Conservation (phyloP, 2,113 vertebrate species). For the Channa argus region DNA sequence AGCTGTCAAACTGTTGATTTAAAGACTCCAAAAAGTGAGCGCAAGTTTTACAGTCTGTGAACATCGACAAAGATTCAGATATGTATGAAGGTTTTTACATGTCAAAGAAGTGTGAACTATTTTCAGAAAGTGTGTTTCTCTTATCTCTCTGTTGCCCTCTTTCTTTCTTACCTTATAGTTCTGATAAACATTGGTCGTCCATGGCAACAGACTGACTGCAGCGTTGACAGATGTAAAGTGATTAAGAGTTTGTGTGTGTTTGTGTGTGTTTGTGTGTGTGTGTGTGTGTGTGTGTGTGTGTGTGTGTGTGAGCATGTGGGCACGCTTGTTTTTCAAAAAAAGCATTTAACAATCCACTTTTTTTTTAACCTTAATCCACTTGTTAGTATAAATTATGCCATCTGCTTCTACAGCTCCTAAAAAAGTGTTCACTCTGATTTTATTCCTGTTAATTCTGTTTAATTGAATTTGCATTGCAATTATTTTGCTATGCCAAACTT, state of each 20-base stretch:
- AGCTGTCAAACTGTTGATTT: slow-evolving; percentile 27
- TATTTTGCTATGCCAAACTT: not conserved
- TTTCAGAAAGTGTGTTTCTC: not conserved
- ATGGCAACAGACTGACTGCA: slow-evolving; percentile 67
- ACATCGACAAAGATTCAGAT: slow-evolving; percentile 11
- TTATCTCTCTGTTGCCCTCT: not conserved
- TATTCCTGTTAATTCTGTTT: not conserved
- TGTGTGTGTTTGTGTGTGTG: slow-evolving; percentile 12
- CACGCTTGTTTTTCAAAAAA: not conserved
- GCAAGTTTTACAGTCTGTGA: not conserved
- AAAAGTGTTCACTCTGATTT: slow-evolving; percentile 9
- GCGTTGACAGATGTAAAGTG: slow-evolving; percentile 53
- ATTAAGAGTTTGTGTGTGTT: slow-evolving; percentile 30
- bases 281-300: slow-evolving; percentile 7
- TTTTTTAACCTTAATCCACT: slow-evolving; percentile 14
- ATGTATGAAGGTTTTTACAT: not conserved
- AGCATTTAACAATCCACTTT: slow-evolving; percentile 18
- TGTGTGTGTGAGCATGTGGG: not conserved
- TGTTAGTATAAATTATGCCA: slow-evolving; percentile 29
- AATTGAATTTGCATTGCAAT: not conserved
- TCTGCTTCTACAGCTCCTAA: slow-evolving; percentile 18
- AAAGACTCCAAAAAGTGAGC: slow-evolving; percentile 5
- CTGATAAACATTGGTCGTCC: slow-evolving; percentile 56
- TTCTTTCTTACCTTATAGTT: slow-evolving; percentile 21
- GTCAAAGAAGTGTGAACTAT: slow-evolving; percentile 1